These are phyloP conservation scores for Intellagama lesueurii DNA, from an alignment of 2,797 vertebrate genomes.

Conservation along the genomic window DNA sequence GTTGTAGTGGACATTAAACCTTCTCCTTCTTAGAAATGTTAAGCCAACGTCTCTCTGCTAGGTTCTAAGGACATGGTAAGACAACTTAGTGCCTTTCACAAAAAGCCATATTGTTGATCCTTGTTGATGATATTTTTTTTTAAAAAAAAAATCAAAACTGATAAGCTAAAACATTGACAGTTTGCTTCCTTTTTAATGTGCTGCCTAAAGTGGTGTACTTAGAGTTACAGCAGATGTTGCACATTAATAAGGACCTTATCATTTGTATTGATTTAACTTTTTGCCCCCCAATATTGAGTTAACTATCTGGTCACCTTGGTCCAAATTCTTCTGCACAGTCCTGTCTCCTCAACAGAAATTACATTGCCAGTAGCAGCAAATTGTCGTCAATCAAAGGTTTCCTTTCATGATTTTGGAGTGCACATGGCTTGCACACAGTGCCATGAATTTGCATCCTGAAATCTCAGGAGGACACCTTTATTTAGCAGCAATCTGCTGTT, in stretches of 20 bases:
- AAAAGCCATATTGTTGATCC: neutral
- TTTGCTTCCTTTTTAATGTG: neutral
- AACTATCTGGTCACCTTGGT: neutral
- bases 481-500: too few relatives aligned
- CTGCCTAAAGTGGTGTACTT: neutral
- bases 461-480: too few relatives aligned
- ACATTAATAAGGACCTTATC: neutral
- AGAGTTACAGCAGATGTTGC: too few relatives aligned
- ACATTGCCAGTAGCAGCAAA: too few relatives aligned
- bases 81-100: neutral
- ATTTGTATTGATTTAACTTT: neutral
- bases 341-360: too few relatives aligned
- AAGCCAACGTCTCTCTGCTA: neutral
- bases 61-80: neutral
- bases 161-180: neutral
- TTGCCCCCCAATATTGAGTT: neutral
- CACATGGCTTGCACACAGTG: too few relatives aligned
- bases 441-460: too few relatives aligned
- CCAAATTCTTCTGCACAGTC: too few relatives aligned
- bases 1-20: neutral
- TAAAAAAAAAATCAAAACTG: neutral
- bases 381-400: too few relatives aligned
- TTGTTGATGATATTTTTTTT: neutral
- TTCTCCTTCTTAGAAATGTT: too few relatives aligned
- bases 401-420: too few relatives aligned